Base-by-base conservation (phyloP, 2,797 vertebrate species). In the Pristis pectinata region DNA sequence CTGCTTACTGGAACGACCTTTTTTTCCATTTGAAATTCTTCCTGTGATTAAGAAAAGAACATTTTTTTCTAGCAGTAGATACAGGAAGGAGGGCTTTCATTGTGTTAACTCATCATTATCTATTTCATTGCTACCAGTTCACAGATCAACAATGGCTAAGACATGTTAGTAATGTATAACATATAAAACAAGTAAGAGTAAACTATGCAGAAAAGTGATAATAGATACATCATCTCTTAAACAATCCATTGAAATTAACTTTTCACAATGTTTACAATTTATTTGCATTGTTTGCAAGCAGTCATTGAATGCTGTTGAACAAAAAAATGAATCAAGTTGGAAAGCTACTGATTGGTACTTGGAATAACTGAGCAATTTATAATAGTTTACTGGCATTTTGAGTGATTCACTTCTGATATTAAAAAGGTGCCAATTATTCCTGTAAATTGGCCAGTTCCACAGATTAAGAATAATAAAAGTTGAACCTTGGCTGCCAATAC, bases 1-100 rank as follows among this genome's bases (percentile, higher is more conserved):
- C 70, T n/a, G 72, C 49, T 93, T 93, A 72, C 92, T 93, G 92
- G 67, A 94, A 76, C 56, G 37, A 76, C 44, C 9, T 30, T 94
- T 93, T 30, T 94, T 94, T 94, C 67, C 92, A 94, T 76, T 76
- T 74, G 24, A 94, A 74, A 53, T 76, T 30, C 92, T 74, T 94
- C 70, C 70, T 74, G 30, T 94, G 92, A 74, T 94, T 76, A 53
- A 76, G 27, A 74, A 94, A 93, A 74, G 10, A 22, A 27, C 3
- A 30, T 91, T 22, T 53, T 13, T 74, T 93, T 76, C 92, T 30
- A 94, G 7, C 70, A 94, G 44, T 4, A 44, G 34, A 53, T 34
- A 27, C 30, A n/a, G 70, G 70, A 53, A 76, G 30, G 41, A 53
- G 70, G 27, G 30, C 37, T 67, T 91, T 44, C 61, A 94, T 56